These are phyloP conservation scores for Cinara cedri DNA, from an alignment of 2,888 invertebrate genomes.

Conservation along the genomic window DNA sequence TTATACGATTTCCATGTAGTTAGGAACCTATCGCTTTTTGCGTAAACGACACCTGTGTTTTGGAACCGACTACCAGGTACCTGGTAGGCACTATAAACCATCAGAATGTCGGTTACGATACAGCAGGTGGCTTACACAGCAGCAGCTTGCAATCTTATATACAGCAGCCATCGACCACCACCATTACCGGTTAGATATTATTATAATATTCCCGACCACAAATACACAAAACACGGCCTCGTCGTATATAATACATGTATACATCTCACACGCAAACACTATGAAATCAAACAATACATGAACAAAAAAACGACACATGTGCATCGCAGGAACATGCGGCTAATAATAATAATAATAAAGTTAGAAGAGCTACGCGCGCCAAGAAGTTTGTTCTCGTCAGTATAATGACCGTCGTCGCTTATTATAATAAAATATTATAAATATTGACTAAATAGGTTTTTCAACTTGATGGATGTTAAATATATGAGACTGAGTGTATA, in stretches of 20 bases:
- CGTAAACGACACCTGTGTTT: constrained; percentile 35
- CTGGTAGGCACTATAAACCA: too few relatives aligned
- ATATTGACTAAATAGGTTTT: constrained; percentile 25
- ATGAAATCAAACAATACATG: constrained; percentile 12
- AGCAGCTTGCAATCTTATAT: constrained; percentile 42
- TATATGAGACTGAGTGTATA: too few relatives aligned
- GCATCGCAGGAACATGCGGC: not conserved
- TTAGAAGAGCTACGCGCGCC: not conserved
- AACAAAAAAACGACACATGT: constrained; percentile 34
- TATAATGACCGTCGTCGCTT: not conserved
- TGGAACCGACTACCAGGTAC: not conserved
- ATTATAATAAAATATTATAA: too few relatives aligned
- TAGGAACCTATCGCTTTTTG: constrained; percentile 8
- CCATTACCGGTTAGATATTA: constrained; percentile 7
- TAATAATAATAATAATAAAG: constrained; percentile 6
- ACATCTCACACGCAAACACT: not conserved
- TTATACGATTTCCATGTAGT: constrained; percentile 17
- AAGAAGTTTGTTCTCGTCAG: not conserved
- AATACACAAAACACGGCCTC: not conserved
- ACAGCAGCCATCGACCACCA: constrained; percentile 5
- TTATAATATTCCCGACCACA: constrained; percentile 10
- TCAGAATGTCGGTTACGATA: not conserved
- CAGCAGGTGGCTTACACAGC: constrained; percentile 34
- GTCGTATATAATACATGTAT: not conserved
- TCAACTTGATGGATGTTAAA: not conserved